Percentiles rank a stretch among this genome's conserved stretches.
Conservation (phyloP, 2,113 vertebrate genomes). For the Microcebus griseorufus region DNA sequence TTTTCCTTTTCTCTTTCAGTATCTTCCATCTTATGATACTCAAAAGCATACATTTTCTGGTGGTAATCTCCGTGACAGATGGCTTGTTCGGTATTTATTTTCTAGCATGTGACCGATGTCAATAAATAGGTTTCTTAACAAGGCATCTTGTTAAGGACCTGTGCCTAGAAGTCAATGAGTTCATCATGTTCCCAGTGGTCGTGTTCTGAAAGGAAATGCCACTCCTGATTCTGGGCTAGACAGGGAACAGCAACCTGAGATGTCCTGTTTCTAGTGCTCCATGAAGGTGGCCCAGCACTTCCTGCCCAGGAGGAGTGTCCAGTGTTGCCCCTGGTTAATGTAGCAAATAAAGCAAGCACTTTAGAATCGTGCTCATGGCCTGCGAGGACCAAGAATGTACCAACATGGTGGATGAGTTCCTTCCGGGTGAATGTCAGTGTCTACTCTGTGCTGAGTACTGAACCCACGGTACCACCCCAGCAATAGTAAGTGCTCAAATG, state of each 20-base stretch:
- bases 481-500: background rate
- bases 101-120: background rate
- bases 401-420: background rate
- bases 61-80: background rate
- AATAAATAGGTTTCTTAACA: background rate
- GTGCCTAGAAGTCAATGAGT: background rate
- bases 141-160: background rate
- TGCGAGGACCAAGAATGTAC: background rate
- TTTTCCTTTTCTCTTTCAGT: background rate
- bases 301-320: background rate
- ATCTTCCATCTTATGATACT: background rate
- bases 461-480: background rate
- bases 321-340: background rate
- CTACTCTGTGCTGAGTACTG: background rate
- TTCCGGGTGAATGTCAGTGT: background rate
- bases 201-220: background rate
- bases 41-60: background rate
- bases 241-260: rapidly evolving
- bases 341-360: background rate
- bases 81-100: background rate
- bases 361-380: background rate
- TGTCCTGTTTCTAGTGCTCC: background rate
- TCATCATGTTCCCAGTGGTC: background rate
- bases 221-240: background rate
- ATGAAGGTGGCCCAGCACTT: background rate